A percentile compares a stretch with the other conserved stretches of the same genome.
Conservation (phyloP, 2,888 invertebrate genomes). For the Lissonota sp. region DNA sequence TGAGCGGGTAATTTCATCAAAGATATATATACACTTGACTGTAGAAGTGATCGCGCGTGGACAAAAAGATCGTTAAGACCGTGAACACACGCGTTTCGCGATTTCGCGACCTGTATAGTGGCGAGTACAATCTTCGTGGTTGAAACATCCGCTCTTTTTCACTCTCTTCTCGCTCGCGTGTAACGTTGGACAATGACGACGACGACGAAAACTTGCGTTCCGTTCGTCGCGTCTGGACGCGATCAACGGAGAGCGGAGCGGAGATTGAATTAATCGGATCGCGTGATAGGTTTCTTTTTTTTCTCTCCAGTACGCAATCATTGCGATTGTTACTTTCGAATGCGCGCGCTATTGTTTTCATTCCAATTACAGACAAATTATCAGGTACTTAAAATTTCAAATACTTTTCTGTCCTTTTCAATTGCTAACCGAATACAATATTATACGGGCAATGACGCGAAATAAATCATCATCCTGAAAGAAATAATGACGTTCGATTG, state of each 20-base stretch:
- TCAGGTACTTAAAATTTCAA: no score
- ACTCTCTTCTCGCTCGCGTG: neutral
- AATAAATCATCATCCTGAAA: neutral
- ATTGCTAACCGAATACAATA: no score
- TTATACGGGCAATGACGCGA: neutral
- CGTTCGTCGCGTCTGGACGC: no score
- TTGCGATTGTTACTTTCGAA: neutral
- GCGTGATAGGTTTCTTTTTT: neutral
- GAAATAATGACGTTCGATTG: no score
- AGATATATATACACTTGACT: no score
- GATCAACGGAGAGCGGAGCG: no score
- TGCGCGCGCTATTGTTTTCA: neutral
- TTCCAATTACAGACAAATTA: neutral
- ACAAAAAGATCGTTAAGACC: conserved; percentile 12
- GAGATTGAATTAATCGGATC: neutral
- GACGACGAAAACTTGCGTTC: no score
- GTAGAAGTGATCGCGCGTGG: conserved; percentile 30
- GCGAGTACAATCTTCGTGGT: conserved; percentile 5
- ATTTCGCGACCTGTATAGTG: conserved; percentile 25
- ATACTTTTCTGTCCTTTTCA: no score
- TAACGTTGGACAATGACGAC: neutral
- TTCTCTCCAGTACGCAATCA: neutral
- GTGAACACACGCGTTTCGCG: conserved; percentile 1
- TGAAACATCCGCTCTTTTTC: neutral
- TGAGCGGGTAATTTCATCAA: conserved; percentile 33